A percentile compares a stretch with the other conserved stretches of the same genome.
Evolutionary conservation across 2,888 invertebrate genomes (phyloP).

Genomic region (Lottia scabra): DNA sequence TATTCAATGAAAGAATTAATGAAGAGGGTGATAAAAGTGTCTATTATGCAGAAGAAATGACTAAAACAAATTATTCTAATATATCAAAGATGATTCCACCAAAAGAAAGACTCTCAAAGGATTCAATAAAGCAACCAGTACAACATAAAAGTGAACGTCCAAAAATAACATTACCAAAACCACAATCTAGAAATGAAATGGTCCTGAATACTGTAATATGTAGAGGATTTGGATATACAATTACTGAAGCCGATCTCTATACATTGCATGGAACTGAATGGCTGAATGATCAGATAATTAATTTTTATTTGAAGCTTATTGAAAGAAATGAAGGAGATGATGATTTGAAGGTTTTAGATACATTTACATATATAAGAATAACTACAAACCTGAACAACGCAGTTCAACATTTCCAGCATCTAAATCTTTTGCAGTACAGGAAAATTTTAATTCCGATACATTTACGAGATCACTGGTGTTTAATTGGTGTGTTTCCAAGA

Average conservation of each 20-base stretch:
- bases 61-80: too few relatives aligned
- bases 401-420: background rate
- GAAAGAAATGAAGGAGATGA: background rate
- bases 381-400: background rate
- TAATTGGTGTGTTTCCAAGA: background rate
- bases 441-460: background rate
- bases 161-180: too few relatives aligned
- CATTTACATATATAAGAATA: background rate
- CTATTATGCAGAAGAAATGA: too few relatives aligned
- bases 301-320: background rate
- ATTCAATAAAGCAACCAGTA: too few relatives aligned
- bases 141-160: too few relatives aligned
- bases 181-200: too few relatives aligned
- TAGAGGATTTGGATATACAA: background rate
- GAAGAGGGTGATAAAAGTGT: too few relatives aligned
- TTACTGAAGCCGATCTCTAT: background rate
- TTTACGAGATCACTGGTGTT: background rate
- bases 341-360: background rate
- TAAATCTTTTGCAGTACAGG: background rate
- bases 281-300: background rate
- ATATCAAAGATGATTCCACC: too few relatives aligned
- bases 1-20: too few relatives aligned
- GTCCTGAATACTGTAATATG: too few relatives aligned
- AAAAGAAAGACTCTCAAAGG: too few relatives aligned
- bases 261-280: background rate